Evolutionary conservation across 2,888 invertebrate genomes (phyloP).

Genomic region (Drepanosiphum platanoidis): DNA sequence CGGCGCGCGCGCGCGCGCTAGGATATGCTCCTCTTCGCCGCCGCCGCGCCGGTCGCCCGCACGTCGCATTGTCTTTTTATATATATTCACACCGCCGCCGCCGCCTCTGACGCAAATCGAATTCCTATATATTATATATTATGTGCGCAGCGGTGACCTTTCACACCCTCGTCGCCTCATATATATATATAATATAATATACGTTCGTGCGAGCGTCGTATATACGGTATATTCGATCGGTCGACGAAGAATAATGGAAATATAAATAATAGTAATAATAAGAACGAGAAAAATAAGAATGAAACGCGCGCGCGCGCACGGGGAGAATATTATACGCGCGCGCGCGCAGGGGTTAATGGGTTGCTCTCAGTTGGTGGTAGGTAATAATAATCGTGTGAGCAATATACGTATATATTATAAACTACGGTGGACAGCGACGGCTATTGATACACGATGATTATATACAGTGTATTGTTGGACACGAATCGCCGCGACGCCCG

Average conservation of each 20-base stretch:
- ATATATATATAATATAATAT: neutral
- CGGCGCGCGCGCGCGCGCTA: neutral
- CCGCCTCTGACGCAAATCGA: conserved; percentile 47
- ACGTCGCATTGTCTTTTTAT: conserved; percentile 35
- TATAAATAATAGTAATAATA: neutral
- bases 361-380: conserved; percentile 53
- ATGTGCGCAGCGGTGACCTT: conserved; percentile 33
- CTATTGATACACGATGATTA: conserved; percentile 12
- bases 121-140: conserved; percentile 9
- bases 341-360: conserved; percentile 52
- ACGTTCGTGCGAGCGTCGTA: too few species aligned
- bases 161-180: conserved; percentile 47
- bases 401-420: neutral
- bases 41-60: neutral
- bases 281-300: neutral
- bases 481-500: conserved; percentile 15
- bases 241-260: conserved; percentile 11
- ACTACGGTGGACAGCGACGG: neutral
- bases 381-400: neutral
- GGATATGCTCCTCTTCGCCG: neutral
- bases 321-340: neutral
- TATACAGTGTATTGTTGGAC: conserved; percentile 35
- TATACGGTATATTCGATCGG: too few species aligned
- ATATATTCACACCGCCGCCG: conserved; percentile 19
- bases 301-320: neutral